phyloP scores from a whole-genome alignment of 2,797 vertebrate species.

The Gadopsis bispinosus region DNA sequence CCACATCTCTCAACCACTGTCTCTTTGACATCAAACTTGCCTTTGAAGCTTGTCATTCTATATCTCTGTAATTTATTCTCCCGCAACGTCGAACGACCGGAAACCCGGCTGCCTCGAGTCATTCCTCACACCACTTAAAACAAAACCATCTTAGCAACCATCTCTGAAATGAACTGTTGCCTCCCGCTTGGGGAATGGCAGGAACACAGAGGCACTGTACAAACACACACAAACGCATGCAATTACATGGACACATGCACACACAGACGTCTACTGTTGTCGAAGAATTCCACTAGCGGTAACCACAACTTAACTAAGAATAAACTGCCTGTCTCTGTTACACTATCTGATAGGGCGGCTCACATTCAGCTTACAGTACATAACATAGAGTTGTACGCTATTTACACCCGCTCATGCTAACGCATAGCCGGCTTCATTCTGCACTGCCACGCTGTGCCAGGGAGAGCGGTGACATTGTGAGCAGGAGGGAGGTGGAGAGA shows the following conservation, averaged over 20 bases:
- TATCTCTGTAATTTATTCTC: constrained; percentile 68
- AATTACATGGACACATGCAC: constrained; percentile 38
- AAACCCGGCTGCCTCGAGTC: constrained; percentile 65
- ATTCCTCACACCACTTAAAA: constrained; percentile 75
- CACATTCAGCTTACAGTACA: constrained; percentile 75
- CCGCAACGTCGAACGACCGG: constrained; percentile 50
- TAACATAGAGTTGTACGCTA: constrained; percentile 59
- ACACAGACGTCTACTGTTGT: constrained; percentile 53
- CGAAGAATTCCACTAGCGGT: constrained; percentile 61
- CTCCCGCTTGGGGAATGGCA: constrained; percentile 61
- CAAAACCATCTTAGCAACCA: constrained; percentile 65
- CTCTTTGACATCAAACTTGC: constrained; percentile 58
- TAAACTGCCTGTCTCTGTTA: constrained; percentile 66
- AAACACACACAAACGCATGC: constrained; percentile 36
- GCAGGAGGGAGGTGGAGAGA: constrained; percentile 32
- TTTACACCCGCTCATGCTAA: constrained; percentile 57
- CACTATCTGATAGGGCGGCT: constrained; percentile 64
- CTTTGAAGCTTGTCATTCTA: constrained; percentile 74
- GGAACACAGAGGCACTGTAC: constrained; percentile 46
- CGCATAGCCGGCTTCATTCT: constrained; percentile 51
- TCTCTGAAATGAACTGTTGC: constrained; percentile 68
- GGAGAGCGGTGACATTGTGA: constrained; percentile 51
- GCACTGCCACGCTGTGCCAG: constrained; percentile 51
- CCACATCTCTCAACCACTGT: constrained; percentile 40
- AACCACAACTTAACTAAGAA: constrained; percentile 72